Percentiles rank a stretch among this genome's conserved stretches.
phyloP scores from a whole-genome alignment of 2,888 invertebrate genomes.

The Galerucella nymphaeae region DNA sequence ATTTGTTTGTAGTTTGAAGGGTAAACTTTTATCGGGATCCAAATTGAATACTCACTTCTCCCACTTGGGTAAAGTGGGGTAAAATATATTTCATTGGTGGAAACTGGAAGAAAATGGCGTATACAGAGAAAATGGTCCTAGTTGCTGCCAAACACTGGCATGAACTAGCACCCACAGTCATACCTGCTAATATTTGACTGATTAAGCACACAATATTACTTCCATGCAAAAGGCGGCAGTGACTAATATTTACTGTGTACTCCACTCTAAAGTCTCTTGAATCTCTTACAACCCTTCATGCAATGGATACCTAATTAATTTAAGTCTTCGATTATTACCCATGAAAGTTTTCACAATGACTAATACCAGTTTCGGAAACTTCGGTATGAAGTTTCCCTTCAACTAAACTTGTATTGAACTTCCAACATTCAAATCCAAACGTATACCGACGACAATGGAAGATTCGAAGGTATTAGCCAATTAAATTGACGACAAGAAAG shows the following conservation, averaged over 20 bases:
- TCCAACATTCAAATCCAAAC: conserved; percentile 15
- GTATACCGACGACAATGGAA: background rate
- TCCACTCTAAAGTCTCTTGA: background rate
- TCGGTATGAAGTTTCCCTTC: conserved; percentile 21
- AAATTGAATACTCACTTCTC: no score
- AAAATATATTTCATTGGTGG: background rate
- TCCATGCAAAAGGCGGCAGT: background rate
- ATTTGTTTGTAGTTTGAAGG: no score
- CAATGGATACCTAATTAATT: conserved; percentile 31
- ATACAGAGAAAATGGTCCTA: no score
- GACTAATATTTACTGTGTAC: conserved; percentile 6
- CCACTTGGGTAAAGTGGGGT: background rate
- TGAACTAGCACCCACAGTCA: no score
- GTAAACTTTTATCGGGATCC: no score
- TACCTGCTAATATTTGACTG: no score
- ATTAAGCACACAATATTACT: background rate
- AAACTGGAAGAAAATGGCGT: background rate
- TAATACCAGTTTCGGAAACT: conserved; percentile 32
- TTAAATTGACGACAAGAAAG: conserved; percentile 17
- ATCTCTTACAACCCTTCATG: conserved; percentile 4
- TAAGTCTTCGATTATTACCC: conserved; percentile 34
- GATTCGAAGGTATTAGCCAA: conserved; percentile 14
- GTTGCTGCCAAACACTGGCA: no score
- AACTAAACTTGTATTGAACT: conserved; percentile 27
- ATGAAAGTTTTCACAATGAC: conserved; percentile 31